A percentile compares a stretch with the other conserved stretches of the same genome.
Conservation (phyloP, 2,797 vertebrate species). For the Sebastiscus albofasciatus region DNA sequence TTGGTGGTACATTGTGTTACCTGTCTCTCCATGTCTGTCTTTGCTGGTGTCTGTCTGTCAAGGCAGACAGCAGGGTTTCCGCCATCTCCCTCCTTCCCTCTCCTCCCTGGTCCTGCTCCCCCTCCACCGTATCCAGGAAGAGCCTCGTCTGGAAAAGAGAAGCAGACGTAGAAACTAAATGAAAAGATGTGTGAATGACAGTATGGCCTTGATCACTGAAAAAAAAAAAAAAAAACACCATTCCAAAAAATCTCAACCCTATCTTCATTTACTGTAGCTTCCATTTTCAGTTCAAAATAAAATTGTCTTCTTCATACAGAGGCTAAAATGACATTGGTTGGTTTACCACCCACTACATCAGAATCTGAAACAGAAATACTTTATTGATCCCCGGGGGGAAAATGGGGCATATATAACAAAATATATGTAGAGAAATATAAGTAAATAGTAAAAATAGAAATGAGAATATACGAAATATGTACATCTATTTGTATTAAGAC, state of each 20-base stretch:
- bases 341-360: neutral
- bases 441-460: no score
- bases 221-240: neutral
- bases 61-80: constrained; percentile 83
- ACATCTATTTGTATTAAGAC: no score
- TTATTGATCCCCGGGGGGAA: no score
- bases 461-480: no score
- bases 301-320: neutral
- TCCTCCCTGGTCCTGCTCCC: constrained; percentile 79
- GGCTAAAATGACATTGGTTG: neutral
- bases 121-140: constrained; percentile 86
- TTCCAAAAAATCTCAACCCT: neutral
- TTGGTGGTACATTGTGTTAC: constrained; percentile 75
- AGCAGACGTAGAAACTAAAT: constrained; percentile 13
- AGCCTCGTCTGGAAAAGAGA: constrained; percentile 89
- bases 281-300: neutral
- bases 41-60: constrained; percentile 89
- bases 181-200: neutral
- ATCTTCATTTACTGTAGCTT: neutral
- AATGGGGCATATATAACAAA: no score
- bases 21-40: constrained; percentile 93
- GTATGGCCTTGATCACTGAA: neutral
- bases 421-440: no score
- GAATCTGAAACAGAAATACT: no score
- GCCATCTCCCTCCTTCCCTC: constrained; percentile 88